These are phyloP conservation scores for Mormyrops attenuatus DNA, from an alignment of 2,797 vertebrate genomes.

Conservation along the genomic window DNA sequence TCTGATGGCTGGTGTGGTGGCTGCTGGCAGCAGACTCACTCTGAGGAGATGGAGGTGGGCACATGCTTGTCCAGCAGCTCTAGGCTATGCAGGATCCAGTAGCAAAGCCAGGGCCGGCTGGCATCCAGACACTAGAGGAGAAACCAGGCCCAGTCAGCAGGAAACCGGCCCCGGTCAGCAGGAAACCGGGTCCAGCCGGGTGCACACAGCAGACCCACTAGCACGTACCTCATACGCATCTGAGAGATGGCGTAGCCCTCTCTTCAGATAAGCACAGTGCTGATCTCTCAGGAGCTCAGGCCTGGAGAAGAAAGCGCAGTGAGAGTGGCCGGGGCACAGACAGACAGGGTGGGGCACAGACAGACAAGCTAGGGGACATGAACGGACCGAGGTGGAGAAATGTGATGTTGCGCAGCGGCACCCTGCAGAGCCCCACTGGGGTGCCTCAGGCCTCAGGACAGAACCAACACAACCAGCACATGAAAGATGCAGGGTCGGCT, in stretches of 20 bases:
- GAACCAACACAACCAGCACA: background rate
- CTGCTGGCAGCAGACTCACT: conserved; percentile 67
- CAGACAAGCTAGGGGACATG: background rate
- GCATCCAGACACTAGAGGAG: conserved; percentile 80
- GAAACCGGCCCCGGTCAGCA: background rate
- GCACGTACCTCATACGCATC: conserved; percentile 84
- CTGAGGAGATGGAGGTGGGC: conserved; percentile 73
- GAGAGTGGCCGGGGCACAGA: background rate
- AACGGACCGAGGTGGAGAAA: background rate
- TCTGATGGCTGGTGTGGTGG: background rate
- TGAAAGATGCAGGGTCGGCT: background rate
- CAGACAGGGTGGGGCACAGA: background rate
- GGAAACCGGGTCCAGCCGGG: background rate
- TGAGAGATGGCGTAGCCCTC: conserved; percentile 85
- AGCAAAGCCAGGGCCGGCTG: conserved; percentile 16
- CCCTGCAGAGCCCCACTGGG: background rate
- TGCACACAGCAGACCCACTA: background rate
- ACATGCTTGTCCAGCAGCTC: conserved; percentile 85
- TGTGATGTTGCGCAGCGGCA: background rate
- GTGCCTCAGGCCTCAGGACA: background rate
- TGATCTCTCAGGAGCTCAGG: conserved; percentile 81
- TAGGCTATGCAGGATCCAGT: conserved; percentile 69
- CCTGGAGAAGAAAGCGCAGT: conserved; percentile 49
- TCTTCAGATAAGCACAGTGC: conserved; percentile 90
- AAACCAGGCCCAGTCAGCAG: conserved; percentile 32